Conservation (phyloP, 2,888 invertebrate species). For the Nudaria mundana region DNA sequence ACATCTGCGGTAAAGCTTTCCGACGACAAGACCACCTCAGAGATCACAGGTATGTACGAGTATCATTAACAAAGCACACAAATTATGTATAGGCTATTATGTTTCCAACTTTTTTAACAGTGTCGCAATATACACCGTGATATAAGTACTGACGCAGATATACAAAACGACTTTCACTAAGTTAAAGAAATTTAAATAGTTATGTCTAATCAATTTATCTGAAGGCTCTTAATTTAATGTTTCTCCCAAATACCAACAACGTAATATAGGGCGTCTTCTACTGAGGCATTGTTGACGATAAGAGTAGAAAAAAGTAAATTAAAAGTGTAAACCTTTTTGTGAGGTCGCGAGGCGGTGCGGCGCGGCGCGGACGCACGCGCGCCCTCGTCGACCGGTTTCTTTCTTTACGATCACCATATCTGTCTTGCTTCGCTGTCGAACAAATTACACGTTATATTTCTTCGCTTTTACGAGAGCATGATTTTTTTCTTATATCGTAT, state of each 20-base stretch:
- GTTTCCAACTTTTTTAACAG: conserved; percentile 14
- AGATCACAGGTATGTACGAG: conserved; percentile 91
- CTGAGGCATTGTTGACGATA: conserved; percentile 69
- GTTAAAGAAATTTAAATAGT: too few relatives aligned
- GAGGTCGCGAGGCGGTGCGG: conserved; percentile 73
- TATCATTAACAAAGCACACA: conserved; percentile 14
- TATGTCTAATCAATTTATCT: conserved; percentile 41
- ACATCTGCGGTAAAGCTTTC: conserved; percentile 97
- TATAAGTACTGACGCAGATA: too few relatives aligned
- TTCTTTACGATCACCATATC: conserved; percentile 79
- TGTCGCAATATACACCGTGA: conserved; percentile 5
- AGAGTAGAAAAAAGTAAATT: conserved; percentile 62
- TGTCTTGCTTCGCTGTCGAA: conserved; percentile 75
- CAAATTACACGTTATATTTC: conserved; percentile 80
- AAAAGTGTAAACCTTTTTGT: conserved; percentile 78
- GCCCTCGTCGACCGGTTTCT: conserved; percentile 68
- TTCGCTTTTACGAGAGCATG: conserved; percentile 75
- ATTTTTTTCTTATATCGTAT: conserved; percentile 60
- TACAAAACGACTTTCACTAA: conserved; percentile 37
- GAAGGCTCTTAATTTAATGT: conserved; percentile 56
- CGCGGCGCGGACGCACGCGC: too few relatives aligned
- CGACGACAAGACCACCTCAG: conserved; percentile 96
- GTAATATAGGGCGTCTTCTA: conserved; percentile 69
- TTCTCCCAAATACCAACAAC: conserved; percentile 62
- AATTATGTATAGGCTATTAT: conserved; percentile 21